These are phyloP conservation scores for Lysandra bellargus DNA, from an alignment of 2,888 invertebrate species.

Conservation along the genomic window DNA sequence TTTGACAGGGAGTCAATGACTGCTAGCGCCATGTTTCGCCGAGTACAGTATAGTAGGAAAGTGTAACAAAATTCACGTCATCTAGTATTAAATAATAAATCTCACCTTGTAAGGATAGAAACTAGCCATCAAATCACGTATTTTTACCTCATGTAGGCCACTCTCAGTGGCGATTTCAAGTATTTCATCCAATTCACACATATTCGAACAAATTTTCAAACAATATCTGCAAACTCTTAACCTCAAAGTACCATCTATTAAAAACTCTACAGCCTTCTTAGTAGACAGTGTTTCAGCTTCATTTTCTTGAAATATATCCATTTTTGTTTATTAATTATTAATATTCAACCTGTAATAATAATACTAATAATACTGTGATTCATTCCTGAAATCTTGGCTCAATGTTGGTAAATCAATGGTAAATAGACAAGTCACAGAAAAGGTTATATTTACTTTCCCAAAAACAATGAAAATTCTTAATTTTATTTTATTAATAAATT, in stretches of 20 bases:
- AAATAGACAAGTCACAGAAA: neutral
- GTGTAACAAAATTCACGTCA: too few species aligned
- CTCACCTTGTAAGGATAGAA: slow-evolving; percentile 69
- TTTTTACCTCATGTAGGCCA: slow-evolving; percentile 58
- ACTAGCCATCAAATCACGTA: slow-evolving; percentile 65
- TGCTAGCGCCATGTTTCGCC: too few species aligned
- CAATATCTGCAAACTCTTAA: slow-evolving; percentile 67
- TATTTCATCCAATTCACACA: slow-evolving; percentile 63
- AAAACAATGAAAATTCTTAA: too few species aligned
- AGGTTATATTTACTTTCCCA: neutral
- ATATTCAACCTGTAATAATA: neutral
- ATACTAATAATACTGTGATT: neutral
- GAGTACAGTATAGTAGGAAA: too few species aligned
- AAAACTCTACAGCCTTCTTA: slow-evolving; percentile 59
- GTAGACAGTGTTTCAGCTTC: slow-evolving; percentile 38
- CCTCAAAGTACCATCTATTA: slow-evolving; percentile 59
- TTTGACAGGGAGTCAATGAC: too few species aligned
- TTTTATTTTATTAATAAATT: too few species aligned
- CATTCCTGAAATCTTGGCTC: neutral
- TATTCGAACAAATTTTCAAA: slow-evolving; percentile 50
- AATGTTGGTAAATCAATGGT: slow-evolving; percentile 1
- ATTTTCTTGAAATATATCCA: neutral
- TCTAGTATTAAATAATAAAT: neutral
- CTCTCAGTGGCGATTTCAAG: slow-evolving; percentile 58
- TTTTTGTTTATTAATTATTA: slow-evolving; percentile 21